These are phyloP conservation scores for Elaphurus davidianus DNA, from an alignment of 2,113 vertebrate genomes.

Conservation along the genomic window DNA sequence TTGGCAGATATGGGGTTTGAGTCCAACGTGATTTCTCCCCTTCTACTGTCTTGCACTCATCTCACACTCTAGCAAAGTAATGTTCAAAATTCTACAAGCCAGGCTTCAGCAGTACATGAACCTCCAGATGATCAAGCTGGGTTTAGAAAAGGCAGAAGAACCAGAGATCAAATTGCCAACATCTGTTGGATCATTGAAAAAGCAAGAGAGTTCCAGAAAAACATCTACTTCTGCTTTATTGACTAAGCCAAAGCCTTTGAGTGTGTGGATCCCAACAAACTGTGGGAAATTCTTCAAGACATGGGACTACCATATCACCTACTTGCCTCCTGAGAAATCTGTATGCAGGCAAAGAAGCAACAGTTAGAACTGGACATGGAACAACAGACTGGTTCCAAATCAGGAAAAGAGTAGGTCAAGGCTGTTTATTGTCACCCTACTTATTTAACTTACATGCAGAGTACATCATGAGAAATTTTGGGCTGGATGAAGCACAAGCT, in stretches of 20 bases:
- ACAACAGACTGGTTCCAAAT: neutral
- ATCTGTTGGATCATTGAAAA: neutral
- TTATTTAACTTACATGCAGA: neutral
- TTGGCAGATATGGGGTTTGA: fast-evolving
- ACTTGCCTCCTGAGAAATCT: neutral
- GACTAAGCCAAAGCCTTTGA: neutral
- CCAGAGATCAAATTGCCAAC: neutral
- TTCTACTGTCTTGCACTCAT: neutral
- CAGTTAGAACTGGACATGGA: neutral
- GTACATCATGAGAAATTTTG: neutral
- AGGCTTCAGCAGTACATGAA: neutral
- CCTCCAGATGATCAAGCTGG: neutral
- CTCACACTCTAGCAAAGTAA: neutral
- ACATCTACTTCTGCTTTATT: neutral
- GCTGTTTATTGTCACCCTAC: neutral
- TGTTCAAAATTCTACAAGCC: neutral
- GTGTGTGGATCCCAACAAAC: neutral
- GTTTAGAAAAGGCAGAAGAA: neutral
- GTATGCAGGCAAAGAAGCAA: neutral
- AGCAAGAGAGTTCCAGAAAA: neutral
- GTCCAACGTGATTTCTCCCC: neutral
- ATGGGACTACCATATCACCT: neutral
- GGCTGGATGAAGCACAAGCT: neutral
- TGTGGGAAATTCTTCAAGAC: neutral
- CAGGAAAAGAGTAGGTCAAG: neutral